phyloP scores from a whole-genome alignment of 2,888 invertebrate species.

The Zhuqinia jingwanae region DNA sequence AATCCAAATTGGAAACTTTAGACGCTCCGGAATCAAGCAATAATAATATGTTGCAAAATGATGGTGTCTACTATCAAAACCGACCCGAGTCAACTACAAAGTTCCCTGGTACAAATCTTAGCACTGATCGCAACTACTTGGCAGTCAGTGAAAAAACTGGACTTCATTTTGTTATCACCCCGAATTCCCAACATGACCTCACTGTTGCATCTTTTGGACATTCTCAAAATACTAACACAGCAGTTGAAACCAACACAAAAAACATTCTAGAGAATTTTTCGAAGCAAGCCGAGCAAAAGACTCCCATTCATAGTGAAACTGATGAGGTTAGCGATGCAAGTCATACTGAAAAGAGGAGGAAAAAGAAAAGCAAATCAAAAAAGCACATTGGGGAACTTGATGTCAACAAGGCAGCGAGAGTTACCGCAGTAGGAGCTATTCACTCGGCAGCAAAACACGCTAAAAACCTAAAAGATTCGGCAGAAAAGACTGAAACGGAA shows the following conservation, averaged over 20 bases:
- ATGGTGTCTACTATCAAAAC: constrained; percentile 20
- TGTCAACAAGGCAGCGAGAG: constrained; percentile 59
- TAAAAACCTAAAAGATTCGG: not conserved
- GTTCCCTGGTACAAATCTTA: constrained; percentile 65
- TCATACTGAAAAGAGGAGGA: not conserved
- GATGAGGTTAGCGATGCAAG: not conserved
- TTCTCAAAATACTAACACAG: not conserved
- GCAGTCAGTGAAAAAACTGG: constrained; percentile 62
- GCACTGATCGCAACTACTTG: constrained; percentile 68
- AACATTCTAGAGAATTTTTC: not conserved
- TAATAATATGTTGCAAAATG: constrained; percentile 1
- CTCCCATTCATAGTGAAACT: not conserved
- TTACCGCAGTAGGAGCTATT: constrained; percentile 52
- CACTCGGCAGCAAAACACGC: constrained; percentile 59
- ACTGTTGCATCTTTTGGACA: constrained; percentile 53
- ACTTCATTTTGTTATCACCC: constrained; percentile 64
- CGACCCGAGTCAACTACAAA: not conserved
- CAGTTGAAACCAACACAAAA: not conserved
- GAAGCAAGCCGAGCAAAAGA: not conserved
- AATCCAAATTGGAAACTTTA: not conserved
- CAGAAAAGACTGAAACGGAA: constrained; percentile 46
- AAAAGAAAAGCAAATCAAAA: not conserved
- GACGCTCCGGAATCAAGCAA: not conserved
- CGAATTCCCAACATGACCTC: constrained; percentile 52
- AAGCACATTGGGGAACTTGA: constrained; percentile 11